Base-by-base conservation (phyloP, 1,140 invertebrate genomes). In the Mamestra configurata region DNA sequence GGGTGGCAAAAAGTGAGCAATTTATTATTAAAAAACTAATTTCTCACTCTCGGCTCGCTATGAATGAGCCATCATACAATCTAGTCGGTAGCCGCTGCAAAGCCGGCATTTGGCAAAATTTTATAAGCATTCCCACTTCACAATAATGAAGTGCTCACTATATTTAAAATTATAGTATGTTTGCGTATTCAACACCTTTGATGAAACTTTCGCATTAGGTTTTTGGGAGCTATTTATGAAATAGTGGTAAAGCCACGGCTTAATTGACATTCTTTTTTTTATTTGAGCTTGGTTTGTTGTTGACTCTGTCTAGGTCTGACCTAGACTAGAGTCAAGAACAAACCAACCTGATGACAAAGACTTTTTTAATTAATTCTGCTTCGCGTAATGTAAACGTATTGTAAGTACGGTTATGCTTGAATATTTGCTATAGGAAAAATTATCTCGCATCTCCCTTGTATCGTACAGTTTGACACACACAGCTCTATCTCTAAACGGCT, bases 11-110 rank as follows among this genome's bases (percentile, higher is more conserved):
- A 76, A 64, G 40, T 77, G 24, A 22, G 46, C 46, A 46, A 72
- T 51, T 72, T 53, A 31, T 49, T 77, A 77, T 77, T 70, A 82
- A 79, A 79, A 79, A 79, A 70, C 66, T 79, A 79, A 79, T 79
- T 79, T 71, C 77, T 70, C 49, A 71, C 51, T 53, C 40, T 59
- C 64, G 46, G 51, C 53, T 18, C 46, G 64, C 64, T 59, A 31
- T 71, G 77, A 79, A 79, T 79, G 51, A 71, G 53, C 49, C 53
- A 79, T 79, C 37, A 13, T 31, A 59, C 53, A 79, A 71, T 79
- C 77, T 59, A 31, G 31, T 24, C 77, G 75, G 61, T 68, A 64
- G 73, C 20, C 73, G 57, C 73, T 61, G 55, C 73, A 37, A 37
- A 51, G 46, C 46, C 49, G 57, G 37, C 77, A 24, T 79, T 73